Evolutionary conservation across 2,797 vertebrate species (phyloP).

Genomic region (Chiloscyllium punctatum): DNA sequence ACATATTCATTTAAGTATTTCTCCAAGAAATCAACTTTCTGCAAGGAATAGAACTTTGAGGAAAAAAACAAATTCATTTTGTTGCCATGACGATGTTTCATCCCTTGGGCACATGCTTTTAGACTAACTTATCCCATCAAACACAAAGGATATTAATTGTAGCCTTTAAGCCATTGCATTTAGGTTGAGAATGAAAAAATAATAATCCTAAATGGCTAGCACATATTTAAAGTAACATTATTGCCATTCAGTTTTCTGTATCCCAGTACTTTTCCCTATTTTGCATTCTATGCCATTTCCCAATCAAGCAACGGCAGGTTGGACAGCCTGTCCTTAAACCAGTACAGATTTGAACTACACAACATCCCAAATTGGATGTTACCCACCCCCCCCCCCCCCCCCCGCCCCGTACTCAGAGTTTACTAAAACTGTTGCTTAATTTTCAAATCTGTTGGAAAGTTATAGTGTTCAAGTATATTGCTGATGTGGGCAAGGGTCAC

Average conservation of each 20-base stretch:
- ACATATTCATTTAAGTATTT: not conserved
- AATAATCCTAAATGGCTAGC: not conserved
- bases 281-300: not conserved
- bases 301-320: not conserved
- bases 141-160: not conserved
- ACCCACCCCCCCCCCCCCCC: too few relatives aligned
- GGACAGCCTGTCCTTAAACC: not conserved
- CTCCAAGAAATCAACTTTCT: conserved; percentile 7
- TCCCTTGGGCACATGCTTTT: not conserved
- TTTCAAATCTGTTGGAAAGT: not conserved
- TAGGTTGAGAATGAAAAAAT: not conserved
- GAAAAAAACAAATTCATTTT: not conserved
- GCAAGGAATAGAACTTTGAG: not conserved
- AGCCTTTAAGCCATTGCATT: not conserved
- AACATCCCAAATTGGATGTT: too few relatives aligned
- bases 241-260: not conserved
- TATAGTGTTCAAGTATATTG: not conserved
- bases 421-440: too few relatives aligned
- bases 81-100: not conserved
- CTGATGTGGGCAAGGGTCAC: too few relatives aligned
- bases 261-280: not conserved
- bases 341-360: too few relatives aligned
- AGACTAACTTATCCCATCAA: not conserved
- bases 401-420: too few relatives aligned
- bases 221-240: not conserved